Percentiles rank a stretch among this genome's conserved stretches.
phyloP scores from a whole-genome alignment of 2,113 vertebrate genomes.

The Takifugu bimaculatus region DNA sequence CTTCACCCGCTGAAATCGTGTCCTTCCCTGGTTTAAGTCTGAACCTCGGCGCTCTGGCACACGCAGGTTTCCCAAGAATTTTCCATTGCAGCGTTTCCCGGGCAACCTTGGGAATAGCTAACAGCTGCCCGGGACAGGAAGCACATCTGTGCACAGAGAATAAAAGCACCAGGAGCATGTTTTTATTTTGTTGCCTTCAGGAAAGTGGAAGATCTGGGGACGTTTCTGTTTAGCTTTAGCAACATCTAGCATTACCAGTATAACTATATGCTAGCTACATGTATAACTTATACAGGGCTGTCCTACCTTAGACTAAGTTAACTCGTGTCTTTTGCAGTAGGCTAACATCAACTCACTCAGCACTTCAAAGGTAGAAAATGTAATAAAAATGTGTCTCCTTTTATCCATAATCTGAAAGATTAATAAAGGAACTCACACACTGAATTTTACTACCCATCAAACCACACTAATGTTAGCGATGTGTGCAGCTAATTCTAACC shows the following conservation, averaged over 20 bases:
- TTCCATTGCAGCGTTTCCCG: conserved; percentile 64
- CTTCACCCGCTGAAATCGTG: conserved; percentile 21
- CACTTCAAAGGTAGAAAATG: background rate
- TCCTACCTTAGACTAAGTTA: no score
- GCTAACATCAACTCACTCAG: no score
- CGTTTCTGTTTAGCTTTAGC: no score
- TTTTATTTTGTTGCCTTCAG: background rate
- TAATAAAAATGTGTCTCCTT: background rate
- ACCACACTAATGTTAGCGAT: background rate
- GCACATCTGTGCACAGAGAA: conserved; percentile 36
- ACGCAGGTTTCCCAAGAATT: conserved; percentile 55
- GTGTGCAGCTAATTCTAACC: no score
- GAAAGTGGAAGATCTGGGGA: no score
- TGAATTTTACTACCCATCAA: background rate
- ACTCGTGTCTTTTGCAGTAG: no score
- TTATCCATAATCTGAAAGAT: background rate
- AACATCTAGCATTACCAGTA: no score
- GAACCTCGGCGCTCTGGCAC: conserved; percentile 12
- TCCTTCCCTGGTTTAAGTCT: conserved; percentile 31
- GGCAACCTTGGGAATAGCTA: conserved; percentile 62
- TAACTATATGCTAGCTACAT: no score
- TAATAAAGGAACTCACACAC: background rate
- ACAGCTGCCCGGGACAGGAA: conserved; percentile 64
- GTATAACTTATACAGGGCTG: no score
- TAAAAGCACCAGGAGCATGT: conserved; percentile 1